Evolutionary conservation across 2,888 invertebrate genomes (phyloP), one percentile per base, ranked within the genome.

Genomic region (Busseola fusca): DNA sequence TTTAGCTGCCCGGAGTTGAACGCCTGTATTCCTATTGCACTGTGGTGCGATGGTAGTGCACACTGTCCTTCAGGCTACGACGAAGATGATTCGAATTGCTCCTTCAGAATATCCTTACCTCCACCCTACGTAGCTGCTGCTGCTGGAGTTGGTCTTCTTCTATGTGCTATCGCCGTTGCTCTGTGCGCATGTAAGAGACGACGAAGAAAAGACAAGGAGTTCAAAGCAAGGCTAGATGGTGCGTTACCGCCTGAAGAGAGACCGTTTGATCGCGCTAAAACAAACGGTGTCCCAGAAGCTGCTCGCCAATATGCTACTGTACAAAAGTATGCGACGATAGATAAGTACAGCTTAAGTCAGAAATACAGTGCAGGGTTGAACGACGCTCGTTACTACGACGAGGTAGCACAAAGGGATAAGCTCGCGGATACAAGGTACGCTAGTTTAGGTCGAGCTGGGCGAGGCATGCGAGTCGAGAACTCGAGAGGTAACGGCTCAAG

Each of bases 11-110:
- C 98, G 1, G 98, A 98, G 89, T 93, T 98, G 66, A 97, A 98
- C 78, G 98, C 98, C 0, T 98, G 98, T 90, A 98, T 98, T 86
- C 97, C 97, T 78, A 96, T 97, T 1, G 96, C 97, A 2, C 90
- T 98, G 7, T 98, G 98, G 98, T 98, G 98, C 91, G 98, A 98
- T 89, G 98, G 98, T 0, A 96, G 97, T 57, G 94, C 96, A 2
- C 98, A 98, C 87, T 98, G 98, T 88, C 98, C 98, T 21, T 97
- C 98, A 7, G 98, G 98, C 2, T 97, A 97, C 91, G 98, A 98
- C 89, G 98, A 98, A 93, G 97, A 97, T 81, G 97, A 97, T 86
- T 96, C 96, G 1, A 97, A 97, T 87, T 98, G 98, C 90, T 97
- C 97, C 37, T 97, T 97, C 81, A 96, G 97, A 72, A 96, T 97